These are phyloP conservation scores for Rhea pennata DNA, from an alignment of 2,113 vertebrate species.

Conservation along the genomic window DNA sequence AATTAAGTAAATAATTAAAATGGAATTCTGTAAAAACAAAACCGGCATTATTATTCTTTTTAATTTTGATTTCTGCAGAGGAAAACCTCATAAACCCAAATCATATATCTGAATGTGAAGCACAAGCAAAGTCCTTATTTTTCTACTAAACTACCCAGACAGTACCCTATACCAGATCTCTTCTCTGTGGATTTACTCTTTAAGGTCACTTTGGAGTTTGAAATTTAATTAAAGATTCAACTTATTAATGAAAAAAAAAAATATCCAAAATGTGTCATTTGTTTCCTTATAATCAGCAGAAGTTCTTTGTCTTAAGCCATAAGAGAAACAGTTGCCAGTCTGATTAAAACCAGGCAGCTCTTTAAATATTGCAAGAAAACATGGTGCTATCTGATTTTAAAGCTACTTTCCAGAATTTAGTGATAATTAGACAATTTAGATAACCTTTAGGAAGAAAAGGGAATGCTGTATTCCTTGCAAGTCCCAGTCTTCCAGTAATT, in stretches of 20 bases:
- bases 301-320: not conserved
- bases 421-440: not conserved
- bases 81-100: not conserved
- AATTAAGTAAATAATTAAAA: not conserved
- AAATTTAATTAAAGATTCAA: not conserved
- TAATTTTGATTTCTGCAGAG: not conserved
- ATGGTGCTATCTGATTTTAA: not conserved
- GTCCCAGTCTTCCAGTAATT: constrained; percentile 22
- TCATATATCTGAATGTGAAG: not conserved
- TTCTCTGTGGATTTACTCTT: not conserved
- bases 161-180: not conserved
- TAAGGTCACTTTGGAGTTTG: not conserved
- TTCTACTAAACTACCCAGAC: not conserved
- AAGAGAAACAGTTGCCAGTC: not conserved
- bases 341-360: not conserved
- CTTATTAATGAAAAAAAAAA: not conserved
- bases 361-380: not conserved
- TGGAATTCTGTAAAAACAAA: not conserved
- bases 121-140: not conserved
- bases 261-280: not conserved
- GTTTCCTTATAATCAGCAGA: not conserved
- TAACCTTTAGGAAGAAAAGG: not conserved
- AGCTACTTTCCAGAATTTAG: not conserved
- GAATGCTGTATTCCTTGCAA: not conserved
- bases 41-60: not conserved